Base-by-base conservation (phyloP, 2,113 vertebrate species). In the Poeciliopsis occidentalis region DNA sequence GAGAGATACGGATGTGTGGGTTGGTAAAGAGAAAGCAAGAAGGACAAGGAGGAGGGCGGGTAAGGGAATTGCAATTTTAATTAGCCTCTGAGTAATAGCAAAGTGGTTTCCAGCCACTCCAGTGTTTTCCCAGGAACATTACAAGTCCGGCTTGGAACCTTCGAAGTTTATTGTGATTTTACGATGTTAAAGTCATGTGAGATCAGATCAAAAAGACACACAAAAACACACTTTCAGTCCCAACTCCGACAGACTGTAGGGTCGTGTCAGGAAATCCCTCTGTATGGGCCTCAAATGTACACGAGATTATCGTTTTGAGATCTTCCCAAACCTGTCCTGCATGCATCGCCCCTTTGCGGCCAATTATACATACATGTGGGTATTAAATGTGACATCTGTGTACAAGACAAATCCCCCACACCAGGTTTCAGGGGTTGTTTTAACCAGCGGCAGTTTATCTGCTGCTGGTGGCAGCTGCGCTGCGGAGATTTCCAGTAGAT, bases 371-470 rank as follows among this genome's bases (percentile, higher is more conserved):
- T 96, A 93, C 88, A 92, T 90, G 94, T 92, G 78, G 85, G 80
- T 84, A 96, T 95, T 96, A 95, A 94, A 95, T 89, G 86, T 92
- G 95, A 95, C 95, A 95, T 94, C 94, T 95, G 92, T 95, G 94
- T 94, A 93, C 72, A 57, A 90, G 92, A 91, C 0, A 37, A 94
- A 92, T 94, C 91, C 85, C 82, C 69, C 83, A 47, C 64, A 34
- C 41, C 86, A 62, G 69, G 71, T 77, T 87, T 89, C 76, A 90
- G 86, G 79, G 78, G 90, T 91, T 77, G 74, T 84, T 86, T 86
- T 81, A 92, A 86, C 78, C 77, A 89, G 88, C 71, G 2, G 67
- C 69, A 24, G 76, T 89, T 92, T 88, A 85, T 87, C 82, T 72
- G 83, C 88, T 64, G 39, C 88, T 93, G 90, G 84, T 90, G 94